These are phyloP conservation scores for Drosophila tsacasi DNA, from an alignment of 1,140 invertebrate species.

Conservation along the genomic window DNA sequence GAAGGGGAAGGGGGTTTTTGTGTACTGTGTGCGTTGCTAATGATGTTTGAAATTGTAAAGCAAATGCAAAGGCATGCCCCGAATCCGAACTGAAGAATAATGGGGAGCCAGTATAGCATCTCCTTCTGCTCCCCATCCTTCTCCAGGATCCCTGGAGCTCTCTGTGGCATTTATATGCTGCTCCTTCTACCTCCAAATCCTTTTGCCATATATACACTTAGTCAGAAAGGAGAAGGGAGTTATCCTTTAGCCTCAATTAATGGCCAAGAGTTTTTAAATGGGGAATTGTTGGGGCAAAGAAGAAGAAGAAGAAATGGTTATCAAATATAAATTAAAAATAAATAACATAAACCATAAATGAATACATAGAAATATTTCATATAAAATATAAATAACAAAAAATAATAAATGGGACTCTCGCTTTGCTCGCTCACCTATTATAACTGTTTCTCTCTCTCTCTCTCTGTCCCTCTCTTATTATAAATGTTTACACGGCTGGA, in stretches of 20 bases:
- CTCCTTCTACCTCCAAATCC: background rate
- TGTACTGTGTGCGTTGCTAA: slow-evolving; percentile 75
- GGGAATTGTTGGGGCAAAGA: no score
- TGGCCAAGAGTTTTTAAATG: background rate
- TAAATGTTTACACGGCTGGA: no score
- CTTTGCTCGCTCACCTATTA: no score
- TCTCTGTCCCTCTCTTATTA: no score
- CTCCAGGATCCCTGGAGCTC: background rate
- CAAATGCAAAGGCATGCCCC: slow-evolving; percentile 79
- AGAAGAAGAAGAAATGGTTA: no score
- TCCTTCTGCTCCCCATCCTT: background rate
- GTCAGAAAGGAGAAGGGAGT: background rate
- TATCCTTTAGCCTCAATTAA: slow-evolving; percentile 34
- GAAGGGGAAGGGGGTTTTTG: background rate
- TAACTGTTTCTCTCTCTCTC: no score
- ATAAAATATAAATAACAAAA: no score
- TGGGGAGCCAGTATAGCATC: background rate
- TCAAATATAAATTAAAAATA: no score
- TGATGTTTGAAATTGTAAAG: slow-evolving; percentile 83
- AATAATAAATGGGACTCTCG: no score
- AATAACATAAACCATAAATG: no score
- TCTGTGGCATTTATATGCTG: background rate
- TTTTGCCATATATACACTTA: slow-evolving; percentile 13
- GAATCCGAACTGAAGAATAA: slow-evolving; percentile 56
- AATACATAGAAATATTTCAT: no score